Evolutionary conservation across 2,888 invertebrate species (phyloP).

Genomic region (Cartodere bifasciata): DNA sequence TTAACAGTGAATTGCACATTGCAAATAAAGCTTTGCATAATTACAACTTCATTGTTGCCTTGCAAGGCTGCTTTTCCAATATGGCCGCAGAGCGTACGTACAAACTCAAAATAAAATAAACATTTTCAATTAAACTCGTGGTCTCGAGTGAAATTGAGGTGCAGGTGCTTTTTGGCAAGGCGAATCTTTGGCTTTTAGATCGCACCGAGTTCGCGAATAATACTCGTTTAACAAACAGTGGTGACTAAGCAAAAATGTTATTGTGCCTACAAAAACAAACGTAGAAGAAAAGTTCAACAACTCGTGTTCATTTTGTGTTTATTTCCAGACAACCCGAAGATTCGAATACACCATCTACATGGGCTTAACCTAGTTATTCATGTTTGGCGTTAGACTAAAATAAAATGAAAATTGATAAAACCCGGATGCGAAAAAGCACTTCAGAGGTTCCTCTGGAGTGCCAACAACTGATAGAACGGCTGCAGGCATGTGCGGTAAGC

Average conservation of each 20-base stretch:
- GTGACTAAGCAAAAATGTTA: conserved; percentile 1
- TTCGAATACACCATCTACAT: not conserved
- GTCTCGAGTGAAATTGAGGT: not conserved
- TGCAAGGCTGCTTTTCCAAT: conserved; percentile 25
- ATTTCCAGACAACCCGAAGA: not conserved
- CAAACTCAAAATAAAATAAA: conserved; percentile 11
- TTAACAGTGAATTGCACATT: too few species aligned
- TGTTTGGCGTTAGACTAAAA: too few species aligned
- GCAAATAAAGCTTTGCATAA: too few species aligned
- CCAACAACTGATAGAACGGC: conserved; percentile 58
- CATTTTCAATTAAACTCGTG: not conserved
- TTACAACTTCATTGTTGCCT: too few species aligned
- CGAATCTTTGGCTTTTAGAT: too few species aligned
- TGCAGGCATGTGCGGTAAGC: conserved; percentile 55
- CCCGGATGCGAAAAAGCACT: conserved; percentile 68
- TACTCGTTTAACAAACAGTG: too few species aligned
- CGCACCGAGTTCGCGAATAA: too few species aligned
- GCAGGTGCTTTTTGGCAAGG: too few species aligned
- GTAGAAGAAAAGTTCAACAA: not conserved
- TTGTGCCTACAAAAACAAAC: not conserved
- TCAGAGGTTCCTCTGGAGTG: conserved; percentile 73
- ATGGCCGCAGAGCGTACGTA: conserved; percentile 26
- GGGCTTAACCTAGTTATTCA: not conserved
- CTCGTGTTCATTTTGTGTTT: not conserved
- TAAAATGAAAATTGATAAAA: conserved; percentile 71